These are phyloP conservation scores for Archips crataeganus DNA, from an alignment of 2,888 invertebrate species.

Conservation along the genomic window DNA sequence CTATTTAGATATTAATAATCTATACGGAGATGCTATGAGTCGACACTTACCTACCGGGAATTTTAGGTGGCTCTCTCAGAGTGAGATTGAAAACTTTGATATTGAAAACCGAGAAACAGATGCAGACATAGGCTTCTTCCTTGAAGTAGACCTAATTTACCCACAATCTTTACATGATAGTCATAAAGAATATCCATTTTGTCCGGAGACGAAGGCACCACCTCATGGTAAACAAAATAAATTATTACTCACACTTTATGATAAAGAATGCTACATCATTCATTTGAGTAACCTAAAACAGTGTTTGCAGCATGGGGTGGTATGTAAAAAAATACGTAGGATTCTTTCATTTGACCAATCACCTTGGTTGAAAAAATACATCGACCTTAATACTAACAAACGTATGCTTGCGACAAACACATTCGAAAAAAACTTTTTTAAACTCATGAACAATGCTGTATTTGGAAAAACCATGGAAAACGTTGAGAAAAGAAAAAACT, in stretches of 20 bases:
- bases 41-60: conserved; percentile 23
- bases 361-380: conserved; percentile 11
- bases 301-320: conserved; percentile 46
- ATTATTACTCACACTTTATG: conserved; percentile 46
- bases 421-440: background rate
- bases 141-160: conserved; percentile 2
- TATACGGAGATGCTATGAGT: conserved; percentile 45
- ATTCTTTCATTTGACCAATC: conserved; percentile 33
- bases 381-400: too few relatives aligned
- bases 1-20: conserved; percentile 44
- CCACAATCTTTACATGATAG: conserved; percentile 18
- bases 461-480: background rate
- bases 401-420: background rate
- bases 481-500: background rate
- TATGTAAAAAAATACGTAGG: too few relatives aligned
- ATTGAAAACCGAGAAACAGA: conserved; percentile 37
- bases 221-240: conserved; percentile 25
- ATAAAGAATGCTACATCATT: conserved; percentile 47
- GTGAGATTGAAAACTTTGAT: conserved; percentile 42
- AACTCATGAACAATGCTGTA: background rate
- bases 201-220: conserved; percentile 13
- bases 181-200: conserved; percentile 24
- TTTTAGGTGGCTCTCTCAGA: too few relatives aligned
- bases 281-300: conserved; percentile 50
- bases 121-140: conserved; percentile 27